phyloP scores from a whole-genome alignment of 2,888 invertebrate species.

The Euclidia mi region DNA sequence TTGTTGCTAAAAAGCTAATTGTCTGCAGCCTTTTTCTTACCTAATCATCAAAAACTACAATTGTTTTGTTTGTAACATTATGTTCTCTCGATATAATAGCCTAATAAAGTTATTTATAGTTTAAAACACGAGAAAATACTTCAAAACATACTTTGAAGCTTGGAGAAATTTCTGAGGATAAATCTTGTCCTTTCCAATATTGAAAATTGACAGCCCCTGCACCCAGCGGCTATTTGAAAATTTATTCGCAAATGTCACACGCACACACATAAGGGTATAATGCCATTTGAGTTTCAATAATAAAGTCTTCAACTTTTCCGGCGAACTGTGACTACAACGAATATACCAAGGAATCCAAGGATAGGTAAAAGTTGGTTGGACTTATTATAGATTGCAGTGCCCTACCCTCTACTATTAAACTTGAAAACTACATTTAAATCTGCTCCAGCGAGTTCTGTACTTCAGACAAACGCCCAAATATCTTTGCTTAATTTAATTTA shows the following conservation, averaged over 20 bases:
- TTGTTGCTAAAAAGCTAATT: conserved; percentile 61
- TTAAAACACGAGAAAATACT: not conserved
- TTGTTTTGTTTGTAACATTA: not conserved
- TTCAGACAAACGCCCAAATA: too few species aligned
- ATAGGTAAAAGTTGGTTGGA: too few species aligned
- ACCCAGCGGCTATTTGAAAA: conserved; percentile 9
- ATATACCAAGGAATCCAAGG: too few species aligned
- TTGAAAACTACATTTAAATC: too few species aligned
- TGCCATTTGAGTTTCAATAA: not conserved
- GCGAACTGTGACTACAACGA: too few species aligned
- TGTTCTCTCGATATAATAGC: too few species aligned
- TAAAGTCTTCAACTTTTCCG: too few species aligned
- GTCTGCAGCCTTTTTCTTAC: conserved; percentile 33
- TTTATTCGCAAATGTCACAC: conserved; percentile 5
- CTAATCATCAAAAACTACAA: not conserved
- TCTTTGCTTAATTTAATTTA: too few species aligned
- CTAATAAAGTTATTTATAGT: too few species aligned
- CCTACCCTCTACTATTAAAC: too few species aligned
- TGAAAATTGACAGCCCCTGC: conserved; percentile 4
- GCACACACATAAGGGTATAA: conserved; percentile 3
- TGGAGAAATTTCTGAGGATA: conserved; percentile 4
- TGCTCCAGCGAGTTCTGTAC: too few species aligned
- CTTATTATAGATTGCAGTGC: too few species aligned
- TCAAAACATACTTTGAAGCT: conserved; percentile 2
- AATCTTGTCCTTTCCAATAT: conserved; percentile 13